Percentiles rank a stretch among this genome's conserved stretches.
Evolutionary conservation across 2,888 invertebrate genomes (phyloP).

Genomic region (Charanyca ferruginea): DNA sequence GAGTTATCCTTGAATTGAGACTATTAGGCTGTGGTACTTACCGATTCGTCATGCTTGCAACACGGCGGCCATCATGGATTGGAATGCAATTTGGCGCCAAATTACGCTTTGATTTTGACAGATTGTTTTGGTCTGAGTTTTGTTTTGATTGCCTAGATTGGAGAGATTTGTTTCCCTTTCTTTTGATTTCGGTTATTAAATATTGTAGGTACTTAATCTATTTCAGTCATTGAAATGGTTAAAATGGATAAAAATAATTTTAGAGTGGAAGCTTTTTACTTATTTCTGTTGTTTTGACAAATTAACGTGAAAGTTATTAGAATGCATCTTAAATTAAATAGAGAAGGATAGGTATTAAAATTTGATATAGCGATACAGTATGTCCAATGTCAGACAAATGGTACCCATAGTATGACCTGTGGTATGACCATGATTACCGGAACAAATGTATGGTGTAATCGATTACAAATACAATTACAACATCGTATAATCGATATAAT

Average conservation of each 20-base stretch:
- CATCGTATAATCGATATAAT: slow-evolving; percentile 31
- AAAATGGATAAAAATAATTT: neutral
- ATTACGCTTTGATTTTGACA: slow-evolving; percentile 62
- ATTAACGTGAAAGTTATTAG: neutral
- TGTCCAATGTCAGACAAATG: too few relatives aligned
- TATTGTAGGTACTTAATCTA: neutral
- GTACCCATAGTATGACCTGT: neutral
- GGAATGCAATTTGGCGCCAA: slow-evolving; percentile 64
- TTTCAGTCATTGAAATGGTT: slow-evolving; percentile 9
- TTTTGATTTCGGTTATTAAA: slow-evolving; percentile 14
- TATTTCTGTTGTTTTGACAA: neutral
- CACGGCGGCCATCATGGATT: slow-evolving; percentile 58
- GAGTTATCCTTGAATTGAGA: slow-evolving; percentile 62
- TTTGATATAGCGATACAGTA: too few relatives aligned
- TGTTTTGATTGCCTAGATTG: slow-evolving; percentile 25
- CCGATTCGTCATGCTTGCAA: slow-evolving; percentile 63
- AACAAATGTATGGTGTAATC: slow-evolving; percentile 43
- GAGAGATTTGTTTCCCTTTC: slow-evolving; percentile 42
- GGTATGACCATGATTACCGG: slow-evolving; percentile 23
- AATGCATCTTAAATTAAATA: neutral
- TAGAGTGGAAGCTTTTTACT: neutral
- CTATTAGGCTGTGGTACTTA: slow-evolving; percentile 47
- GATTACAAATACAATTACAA: slow-evolving; percentile 27
- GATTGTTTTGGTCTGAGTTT: slow-evolving; percentile 31
- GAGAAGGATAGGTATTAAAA: neutral